Percentiles rank a stretch among this genome's conserved stretches.
These are phyloP conservation scores for Bibio marci DNA, from an alignment of 2,888 invertebrate genomes.

Conservation along the genomic window DNA sequence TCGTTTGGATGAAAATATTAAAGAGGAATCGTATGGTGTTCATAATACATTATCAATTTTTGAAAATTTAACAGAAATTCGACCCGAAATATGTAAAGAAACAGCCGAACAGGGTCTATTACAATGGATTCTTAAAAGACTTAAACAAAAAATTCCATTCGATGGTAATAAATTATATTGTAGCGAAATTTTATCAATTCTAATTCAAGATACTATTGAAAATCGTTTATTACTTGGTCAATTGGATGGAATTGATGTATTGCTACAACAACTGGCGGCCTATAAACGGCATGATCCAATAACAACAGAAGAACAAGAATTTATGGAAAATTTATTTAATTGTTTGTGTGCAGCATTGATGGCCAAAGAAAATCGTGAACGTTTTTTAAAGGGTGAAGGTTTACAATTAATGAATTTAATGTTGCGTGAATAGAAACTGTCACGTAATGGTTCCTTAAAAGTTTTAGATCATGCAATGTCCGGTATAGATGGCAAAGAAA, in stretches of 20 bases:
- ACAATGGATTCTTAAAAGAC: conserved; percentile 78
- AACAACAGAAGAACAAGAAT: conserved; percentile 85
- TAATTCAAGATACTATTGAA: conserved; percentile 77
- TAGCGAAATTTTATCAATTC: conserved; percentile 88
- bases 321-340: conserved; percentile 98
- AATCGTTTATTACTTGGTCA: conserved; percentile 74
- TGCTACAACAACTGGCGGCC: conserved; percentile 85
- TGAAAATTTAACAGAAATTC: conserved; percentile 88
- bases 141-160: conserved; percentile 77
- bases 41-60: conserved; percentile 82
- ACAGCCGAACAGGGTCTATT: conserved; percentile 82
- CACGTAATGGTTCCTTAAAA: conserved; percentile 89
- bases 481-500: conserved; percentile 83
- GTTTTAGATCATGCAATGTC: conserved; percentile 96
- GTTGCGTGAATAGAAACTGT: conserved; percentile 93
- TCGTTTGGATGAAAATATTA: conserved; percentile 78
- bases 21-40: conserved; percentile 91
- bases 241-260: conserved; percentile 87
- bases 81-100: conserved; percentile 65
- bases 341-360: conserved; percentile 86
- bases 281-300: conserved; percentile 90
- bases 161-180: conserved; percentile 91
- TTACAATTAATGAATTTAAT: conserved; percentile 94
- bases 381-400: conserved; percentile 92
- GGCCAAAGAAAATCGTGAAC: conserved; percentile 71